Evolutionary conservation across 37 sponge, comb jelly and placozoan species (phyloP).

Genomic region (Oscarella lobularis): DNA sequence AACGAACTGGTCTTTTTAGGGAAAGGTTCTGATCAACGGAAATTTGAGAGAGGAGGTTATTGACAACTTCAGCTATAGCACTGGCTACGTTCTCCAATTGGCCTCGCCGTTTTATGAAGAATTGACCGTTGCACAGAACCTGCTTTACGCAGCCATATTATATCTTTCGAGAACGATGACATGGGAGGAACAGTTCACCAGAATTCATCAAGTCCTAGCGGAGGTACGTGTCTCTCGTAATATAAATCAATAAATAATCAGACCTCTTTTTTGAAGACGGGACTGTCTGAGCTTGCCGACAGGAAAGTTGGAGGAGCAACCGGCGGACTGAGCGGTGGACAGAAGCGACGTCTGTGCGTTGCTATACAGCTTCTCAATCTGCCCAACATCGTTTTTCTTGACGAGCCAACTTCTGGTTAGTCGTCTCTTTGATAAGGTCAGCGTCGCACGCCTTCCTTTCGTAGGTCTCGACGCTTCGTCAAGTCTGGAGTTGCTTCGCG

Average conservation of each 20-base stretch:
- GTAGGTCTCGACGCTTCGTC: neutral
- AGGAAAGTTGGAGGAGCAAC: neutral
- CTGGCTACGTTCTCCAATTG: slow-evolving; percentile 3
- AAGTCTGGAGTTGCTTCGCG: neutral
- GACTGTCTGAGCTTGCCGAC: slow-evolving; percentile 38
- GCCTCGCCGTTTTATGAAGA: slow-evolving; percentile 1
- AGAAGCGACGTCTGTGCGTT: slow-evolving; percentile 3
- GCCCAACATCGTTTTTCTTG: neutral
- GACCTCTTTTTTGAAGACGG: slow-evolving; percentile 10
- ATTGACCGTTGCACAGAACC: slow-evolving; percentile 6
- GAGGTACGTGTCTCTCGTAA: neutral
- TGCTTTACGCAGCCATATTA: neutral
- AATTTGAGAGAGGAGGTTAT: neutral
- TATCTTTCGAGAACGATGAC: neutral
- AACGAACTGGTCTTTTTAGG: no score
- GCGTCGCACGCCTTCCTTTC: no score
- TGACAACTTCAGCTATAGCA: slow-evolving; percentile 5
- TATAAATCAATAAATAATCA: neutral
- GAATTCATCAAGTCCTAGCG: neutral
- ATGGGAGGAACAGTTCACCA: neutral
- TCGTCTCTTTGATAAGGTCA: no score
- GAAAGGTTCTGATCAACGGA: slow-evolving; percentile 24
- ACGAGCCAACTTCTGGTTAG: slow-evolving; percentile 9
- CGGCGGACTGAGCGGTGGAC: slow-evolving; percentile 4
- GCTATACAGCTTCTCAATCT: slow-evolving; percentile 6